A percentile compares a stretch with the other conserved stretches of the same genome.
Evolutionary conservation across 2,888 invertebrate species (phyloP).

Genomic region (Brachynemurus nebulosus): DNA sequence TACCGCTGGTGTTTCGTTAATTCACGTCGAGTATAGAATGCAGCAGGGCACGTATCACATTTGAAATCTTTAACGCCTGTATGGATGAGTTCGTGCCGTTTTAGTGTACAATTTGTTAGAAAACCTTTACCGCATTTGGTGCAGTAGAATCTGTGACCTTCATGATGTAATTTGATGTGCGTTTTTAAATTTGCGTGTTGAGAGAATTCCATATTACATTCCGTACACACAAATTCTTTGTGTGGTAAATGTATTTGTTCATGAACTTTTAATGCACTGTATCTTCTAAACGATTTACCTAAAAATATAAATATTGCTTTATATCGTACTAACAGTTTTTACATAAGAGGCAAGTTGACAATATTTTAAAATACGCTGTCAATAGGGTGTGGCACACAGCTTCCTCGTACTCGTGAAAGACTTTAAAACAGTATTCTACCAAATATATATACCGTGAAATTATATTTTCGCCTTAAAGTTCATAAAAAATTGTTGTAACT

Average conservation of each 20-base stretch:
- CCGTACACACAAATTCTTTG: conserved; percentile 22
- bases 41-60: conserved; percentile 22
- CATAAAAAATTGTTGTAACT: too few species aligned
- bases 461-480: too few species aligned
- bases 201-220: conserved; percentile 24
- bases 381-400: too few species aligned
- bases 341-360: too few species aligned
- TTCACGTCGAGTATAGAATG: conserved; percentile 25
- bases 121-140: conserved; percentile 24
- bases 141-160: conserved; percentile 24
- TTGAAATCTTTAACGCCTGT: conserved; percentile 24
- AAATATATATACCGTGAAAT: too few species aligned
- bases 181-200: conserved; percentile 24
- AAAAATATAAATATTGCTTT: not conserved
- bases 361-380: too few species aligned
- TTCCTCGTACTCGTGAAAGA: too few species aligned
- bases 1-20: conserved; percentile 24
- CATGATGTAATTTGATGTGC: conserved; percentile 24
- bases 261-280: conserved; percentile 23
- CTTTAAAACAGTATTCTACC: too few species aligned
- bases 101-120: conserved; percentile 23
- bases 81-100: conserved; percentile 25
- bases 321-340: not conserved
- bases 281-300: conserved; percentile 25
- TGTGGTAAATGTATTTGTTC: conserved; percentile 24